These are phyloP conservation scores for Deilephila elpenor DNA, from an alignment of 2,888 invertebrate genomes.

Conservation along the genomic window DNA sequence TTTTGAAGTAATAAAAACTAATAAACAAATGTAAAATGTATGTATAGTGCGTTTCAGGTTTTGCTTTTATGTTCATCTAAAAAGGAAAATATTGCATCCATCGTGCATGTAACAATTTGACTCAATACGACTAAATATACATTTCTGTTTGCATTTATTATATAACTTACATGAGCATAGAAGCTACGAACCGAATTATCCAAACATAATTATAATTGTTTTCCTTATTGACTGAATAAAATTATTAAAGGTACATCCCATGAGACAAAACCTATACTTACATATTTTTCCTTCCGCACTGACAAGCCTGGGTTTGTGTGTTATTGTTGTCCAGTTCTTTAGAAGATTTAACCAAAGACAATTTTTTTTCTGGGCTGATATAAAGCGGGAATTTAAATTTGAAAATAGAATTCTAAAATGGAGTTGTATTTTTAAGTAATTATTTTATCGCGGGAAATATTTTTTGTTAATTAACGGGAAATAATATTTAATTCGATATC, in stretches of 20 bases:
- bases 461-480: no score
- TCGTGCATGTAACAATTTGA: not conserved
- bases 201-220: conserved; percentile 11
- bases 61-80: not conserved
- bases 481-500: no score
- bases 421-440: no score
- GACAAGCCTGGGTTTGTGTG: not conserved
- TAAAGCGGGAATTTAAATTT: no score
- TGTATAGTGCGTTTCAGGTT: no score
- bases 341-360: not conserved
- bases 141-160: not conserved
- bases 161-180: not conserved
- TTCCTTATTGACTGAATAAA: conserved; percentile 24
- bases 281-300: conserved; percentile 15
- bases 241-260: conserved; percentile 20
- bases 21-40: no score
- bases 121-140: not conserved
- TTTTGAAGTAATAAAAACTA: no score
- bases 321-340: not conserved
- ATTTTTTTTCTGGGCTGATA: no score
- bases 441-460: no score
- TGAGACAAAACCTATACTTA: not conserved
- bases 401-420: no score
- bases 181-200: not conserved
- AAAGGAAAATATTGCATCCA: not conserved